Evolutionary conservation across 2,888 invertebrate genomes (phyloP).

Genomic region (Dryocosmus kuriphilus): DNA sequence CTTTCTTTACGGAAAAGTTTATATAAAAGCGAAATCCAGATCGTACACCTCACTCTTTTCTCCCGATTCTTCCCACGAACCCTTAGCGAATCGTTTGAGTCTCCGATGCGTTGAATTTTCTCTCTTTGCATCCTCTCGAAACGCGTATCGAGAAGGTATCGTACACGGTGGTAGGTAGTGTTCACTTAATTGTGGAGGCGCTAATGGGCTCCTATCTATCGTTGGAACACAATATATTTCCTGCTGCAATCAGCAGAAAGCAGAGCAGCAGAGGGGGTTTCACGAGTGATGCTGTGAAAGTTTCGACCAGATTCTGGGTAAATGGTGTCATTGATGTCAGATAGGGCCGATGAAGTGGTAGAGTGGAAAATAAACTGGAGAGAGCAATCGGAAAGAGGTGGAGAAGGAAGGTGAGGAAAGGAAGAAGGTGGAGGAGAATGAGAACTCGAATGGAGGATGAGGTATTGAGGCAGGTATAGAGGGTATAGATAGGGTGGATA

Average conservation of each 20-base stretch:
- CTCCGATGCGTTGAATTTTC: constrained; percentile 28
- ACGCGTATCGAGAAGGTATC: constrained; percentile 58
- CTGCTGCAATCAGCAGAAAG: constrained; percentile 51
- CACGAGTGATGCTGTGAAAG: constrained; percentile 51
- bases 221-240: constrained; percentile 56
- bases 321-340: constrained; percentile 67
- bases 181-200: constrained; percentile 70
- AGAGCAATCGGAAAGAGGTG: constrained; percentile 45
- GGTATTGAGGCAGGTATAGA: constrained; percentile 34
- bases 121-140: constrained; percentile 46
- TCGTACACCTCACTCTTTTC: constrained; percentile 39
- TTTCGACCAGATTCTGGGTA: constrained; percentile 58
- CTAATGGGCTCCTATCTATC: constrained; percentile 65
- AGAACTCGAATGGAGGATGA: constrained; percentile 48
- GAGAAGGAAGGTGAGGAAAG: constrained; percentile 30
- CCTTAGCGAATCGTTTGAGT: constrained; percentile 31
- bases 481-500: constrained; percentile 11
- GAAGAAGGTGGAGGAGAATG: constrained; percentile 35
- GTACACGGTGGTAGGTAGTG: constrained; percentile 57
- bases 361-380: constrained; percentile 65
- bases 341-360: constrained; percentile 61
- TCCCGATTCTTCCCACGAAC: constrained; percentile 47
- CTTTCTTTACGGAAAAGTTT: constrained; percentile 37
- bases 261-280: constrained; percentile 23
- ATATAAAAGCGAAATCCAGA: constrained; percentile 40